Evolutionary conservation across 2,797 vertebrate genomes (phyloP).

Genomic region (Poecile montanus): DNA sequence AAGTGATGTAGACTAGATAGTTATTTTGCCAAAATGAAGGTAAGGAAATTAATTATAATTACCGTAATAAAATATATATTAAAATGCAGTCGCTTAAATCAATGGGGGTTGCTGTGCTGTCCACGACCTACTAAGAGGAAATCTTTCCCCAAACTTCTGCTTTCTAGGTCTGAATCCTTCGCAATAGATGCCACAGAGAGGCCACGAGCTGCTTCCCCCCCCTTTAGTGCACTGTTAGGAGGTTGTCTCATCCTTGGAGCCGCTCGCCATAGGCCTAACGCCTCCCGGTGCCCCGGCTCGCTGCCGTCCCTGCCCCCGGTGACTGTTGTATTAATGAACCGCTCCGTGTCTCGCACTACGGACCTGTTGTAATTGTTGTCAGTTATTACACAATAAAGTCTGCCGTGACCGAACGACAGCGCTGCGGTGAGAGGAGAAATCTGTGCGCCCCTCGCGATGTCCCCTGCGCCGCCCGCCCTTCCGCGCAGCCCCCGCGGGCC

Average conservation of each 20-base stretch:
- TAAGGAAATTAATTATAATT: conserved; percentile 38
- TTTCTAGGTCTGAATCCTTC: conserved; percentile 13
- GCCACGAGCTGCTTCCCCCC: neutral
- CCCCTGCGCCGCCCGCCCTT: neutral
- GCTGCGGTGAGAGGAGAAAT: conserved; percentile 36
- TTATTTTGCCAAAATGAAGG: conserved; percentile 54
- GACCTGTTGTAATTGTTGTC: conserved; percentile 74
- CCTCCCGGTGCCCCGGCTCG: neutral
- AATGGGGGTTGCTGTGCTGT: neutral
- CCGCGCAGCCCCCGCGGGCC: neutral
- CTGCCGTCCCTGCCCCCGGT: neutral
- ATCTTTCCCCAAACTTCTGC: conserved; percentile 19
- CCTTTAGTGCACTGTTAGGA: conserved; percentile 7
- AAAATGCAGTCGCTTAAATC: conserved; percentile 37
- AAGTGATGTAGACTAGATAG: conserved; percentile 73
- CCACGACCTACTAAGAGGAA: conserved; percentile 20
- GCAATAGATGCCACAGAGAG: neutral
- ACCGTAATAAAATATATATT: conserved; percentile 27
- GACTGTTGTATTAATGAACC: conserved; percentile 25
- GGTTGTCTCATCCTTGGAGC: neutral
- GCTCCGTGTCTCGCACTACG: conserved; percentile 10
- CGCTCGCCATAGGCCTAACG: conserved; percentile 6
- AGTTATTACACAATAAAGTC: conserved; percentile 75
- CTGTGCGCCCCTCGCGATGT: conserved; percentile 45
- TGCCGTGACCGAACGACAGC: conserved; percentile 63